Evolutionary conservation across 2,888 invertebrate species (phyloP), one percentile per base, ranked within the genome.

Genomic region (Drosophila demipolita): DNA sequence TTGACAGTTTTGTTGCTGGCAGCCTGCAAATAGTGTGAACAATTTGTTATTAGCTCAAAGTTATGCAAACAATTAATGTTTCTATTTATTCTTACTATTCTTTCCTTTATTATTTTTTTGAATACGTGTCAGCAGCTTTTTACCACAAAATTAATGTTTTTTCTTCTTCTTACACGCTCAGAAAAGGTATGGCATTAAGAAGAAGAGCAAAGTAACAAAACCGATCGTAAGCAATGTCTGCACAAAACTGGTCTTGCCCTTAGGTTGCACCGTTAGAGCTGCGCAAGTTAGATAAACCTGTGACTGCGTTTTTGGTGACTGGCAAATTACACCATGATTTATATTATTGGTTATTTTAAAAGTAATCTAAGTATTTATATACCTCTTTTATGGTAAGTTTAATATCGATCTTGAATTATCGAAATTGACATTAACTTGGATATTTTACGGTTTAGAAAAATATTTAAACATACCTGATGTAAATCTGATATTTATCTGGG

Each of bases 161-260:
- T 52, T 67, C 57, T 52, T 64, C 53, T 9, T 15, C 23, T 23
- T 45, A 7, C 8, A 4, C 45, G 8, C 15, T 23, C 23, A 38
- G 33, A 59, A 54, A 49, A 65, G 29, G 7, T 55, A 29, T 49
- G 45, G 8, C 48, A 61, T 32, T 54, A 52, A 17, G 23, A 17
- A 57, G 20, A 71, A 20, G 60, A 71, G 58, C 4, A 15, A 45
- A 45, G 45, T 15, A 15, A 23, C 8, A 23, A 23, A 64, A 66
- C 58, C 59, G 76, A 67, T 64, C 72, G 61, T 40, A 42, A 66
- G 49, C 66, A 23, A 40, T 32, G 67, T 78, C 55, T 72, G 70
- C 68, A 67, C 49, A 64, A 40, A 89, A 87, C 89, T 87, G 75
- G 82, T 79, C 80, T 82, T 48, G 48, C 45, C 63, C 55, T 40